Conservation (phyloP, 1,140 invertebrate genomes). For the Stegodyphus dumicola region DNA sequence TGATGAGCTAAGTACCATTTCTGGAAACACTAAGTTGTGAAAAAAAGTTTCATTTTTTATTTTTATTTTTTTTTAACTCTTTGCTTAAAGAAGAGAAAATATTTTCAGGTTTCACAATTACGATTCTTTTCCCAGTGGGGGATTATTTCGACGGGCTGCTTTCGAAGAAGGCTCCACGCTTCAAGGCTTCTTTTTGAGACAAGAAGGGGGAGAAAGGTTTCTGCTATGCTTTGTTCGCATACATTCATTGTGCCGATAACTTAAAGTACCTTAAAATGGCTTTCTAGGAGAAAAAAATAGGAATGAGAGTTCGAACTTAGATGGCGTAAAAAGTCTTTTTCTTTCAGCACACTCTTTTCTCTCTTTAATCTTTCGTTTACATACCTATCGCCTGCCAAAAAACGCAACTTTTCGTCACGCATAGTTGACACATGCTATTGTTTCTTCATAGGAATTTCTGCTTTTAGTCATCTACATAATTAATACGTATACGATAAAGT, state of each 20-base stretch:
- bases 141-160: neutral
- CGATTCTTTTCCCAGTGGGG: slow-evolving; percentile 9
- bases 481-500: too few species aligned
- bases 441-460: too few species aligned
- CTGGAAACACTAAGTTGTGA: slow-evolving; percentile 8
- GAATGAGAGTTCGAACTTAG: neutral
- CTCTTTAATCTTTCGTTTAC: too few species aligned
- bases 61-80: neutral
- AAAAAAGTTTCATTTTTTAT: neutral
- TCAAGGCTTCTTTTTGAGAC: slow-evolving; percentile 25
- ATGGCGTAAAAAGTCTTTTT: too few species aligned
- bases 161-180: slow-evolving; percentile 26
- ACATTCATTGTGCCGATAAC: slow-evolving; percentile 52
- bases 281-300: slow-evolving; percentile 31
- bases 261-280: slow-evolving; percentile 53
- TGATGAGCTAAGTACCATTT: slow-evolving; percentile 49
- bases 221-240: slow-evolving; percentile 27
- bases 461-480: too few species aligned
- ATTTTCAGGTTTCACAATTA: slow-evolving; percentile 49
- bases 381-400: too few species aligned
- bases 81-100: slow-evolving; percentile 10
- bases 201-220: neutral
- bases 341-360: too few species aligned
- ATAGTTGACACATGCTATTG: too few species aligned
- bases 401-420: too few species aligned